These are phyloP conservation scores for Poicephalus meyeri DNA, from an alignment of 2,113 vertebrate species.

Conservation along the genomic window DNA sequence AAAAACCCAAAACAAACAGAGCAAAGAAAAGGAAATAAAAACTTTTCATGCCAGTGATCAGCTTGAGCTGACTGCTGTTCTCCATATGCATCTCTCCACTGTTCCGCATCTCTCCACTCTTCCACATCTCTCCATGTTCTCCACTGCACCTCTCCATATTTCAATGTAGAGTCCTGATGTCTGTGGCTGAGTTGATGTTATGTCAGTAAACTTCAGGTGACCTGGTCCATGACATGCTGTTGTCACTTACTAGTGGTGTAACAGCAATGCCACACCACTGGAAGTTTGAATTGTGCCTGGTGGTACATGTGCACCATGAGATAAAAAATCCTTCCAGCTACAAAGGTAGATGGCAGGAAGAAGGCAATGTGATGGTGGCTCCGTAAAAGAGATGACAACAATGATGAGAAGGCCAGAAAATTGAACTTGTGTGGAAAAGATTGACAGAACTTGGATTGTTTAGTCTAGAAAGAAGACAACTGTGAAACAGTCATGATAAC, in stretches of 20 bases:
- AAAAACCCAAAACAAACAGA: background rate
- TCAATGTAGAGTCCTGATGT: background rate
- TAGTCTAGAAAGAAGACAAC: slow-evolving; percentile 63
- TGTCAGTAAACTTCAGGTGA: background rate
- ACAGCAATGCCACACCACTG: background rate
- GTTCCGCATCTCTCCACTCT: too few relatives aligned
- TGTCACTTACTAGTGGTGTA: background rate
- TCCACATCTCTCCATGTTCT: too few relatives aligned
- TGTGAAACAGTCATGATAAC: slow-evolving; percentile 56
- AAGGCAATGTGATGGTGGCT: background rate
- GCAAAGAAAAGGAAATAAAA: background rate
- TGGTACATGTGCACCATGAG: background rate
- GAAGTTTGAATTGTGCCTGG: background rate
- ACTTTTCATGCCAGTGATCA: background rate
- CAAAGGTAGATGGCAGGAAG: background rate
- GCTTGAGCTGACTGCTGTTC: background rate
- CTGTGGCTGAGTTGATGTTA: background rate
- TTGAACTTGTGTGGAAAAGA: slow-evolving; percentile 15
- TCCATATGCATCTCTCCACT: too few relatives aligned
- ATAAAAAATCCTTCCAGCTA: background rate
- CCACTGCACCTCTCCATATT: background rate
- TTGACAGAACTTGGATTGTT: slow-evolving; percentile 57
- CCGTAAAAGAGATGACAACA: background rate
- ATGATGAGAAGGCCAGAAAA: background rate
- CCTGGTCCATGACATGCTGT: background rate